phyloP scores from a whole-genome alignment of 2,888 invertebrate species.

The Thalpophila matura region DNA sequence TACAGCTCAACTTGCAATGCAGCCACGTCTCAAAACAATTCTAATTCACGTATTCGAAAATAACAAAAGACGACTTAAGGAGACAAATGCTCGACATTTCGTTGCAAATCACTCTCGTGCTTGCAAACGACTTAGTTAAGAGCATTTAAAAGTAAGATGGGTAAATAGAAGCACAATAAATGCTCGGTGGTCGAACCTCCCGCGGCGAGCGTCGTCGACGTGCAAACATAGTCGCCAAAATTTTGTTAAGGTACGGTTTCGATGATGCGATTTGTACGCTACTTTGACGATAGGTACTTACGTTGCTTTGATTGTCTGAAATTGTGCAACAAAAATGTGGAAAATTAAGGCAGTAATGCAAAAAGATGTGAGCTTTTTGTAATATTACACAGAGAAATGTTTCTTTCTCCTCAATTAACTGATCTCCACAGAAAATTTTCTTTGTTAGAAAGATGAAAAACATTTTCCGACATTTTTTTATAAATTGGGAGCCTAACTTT shows the following conservation, averaged over 20 bases:
- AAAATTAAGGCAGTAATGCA: background rate
- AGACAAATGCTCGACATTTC: slow-evolving; percentile 47
- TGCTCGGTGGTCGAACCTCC: slow-evolving; percentile 80
- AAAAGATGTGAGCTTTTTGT: background rate
- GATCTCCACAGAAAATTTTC: too few relatives aligned
- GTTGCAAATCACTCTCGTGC: slow-evolving; percentile 66
- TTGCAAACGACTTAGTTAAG: slow-evolving; percentile 69
- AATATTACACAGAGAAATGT: too few relatives aligned
- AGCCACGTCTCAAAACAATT: slow-evolving; percentile 41
- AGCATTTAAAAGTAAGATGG: slow-evolving; percentile 68
- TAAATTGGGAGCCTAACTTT: too few relatives aligned
- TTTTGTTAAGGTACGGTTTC: slow-evolving; percentile 72
- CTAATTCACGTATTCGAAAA: slow-evolving; percentile 40
- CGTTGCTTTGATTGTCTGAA: background rate
- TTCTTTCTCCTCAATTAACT: too few relatives aligned
- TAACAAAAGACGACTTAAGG: slow-evolving; percentile 47
- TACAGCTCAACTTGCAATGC: background rate
- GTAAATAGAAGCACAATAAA: slow-evolving; percentile 72
- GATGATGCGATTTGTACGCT: slow-evolving; percentile 30
- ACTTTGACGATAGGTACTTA: background rate
- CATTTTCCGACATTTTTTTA: too few relatives aligned
- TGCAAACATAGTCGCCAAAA: slow-evolving; percentile 84
- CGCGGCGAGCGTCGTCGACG: slow-evolving; percentile 79
- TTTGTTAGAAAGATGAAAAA: too few relatives aligned
- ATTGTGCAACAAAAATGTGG: background rate